phyloP scores from a whole-genome alignment of 2,113 vertebrate genomes.

The Camelus bactrianus region DNA sequence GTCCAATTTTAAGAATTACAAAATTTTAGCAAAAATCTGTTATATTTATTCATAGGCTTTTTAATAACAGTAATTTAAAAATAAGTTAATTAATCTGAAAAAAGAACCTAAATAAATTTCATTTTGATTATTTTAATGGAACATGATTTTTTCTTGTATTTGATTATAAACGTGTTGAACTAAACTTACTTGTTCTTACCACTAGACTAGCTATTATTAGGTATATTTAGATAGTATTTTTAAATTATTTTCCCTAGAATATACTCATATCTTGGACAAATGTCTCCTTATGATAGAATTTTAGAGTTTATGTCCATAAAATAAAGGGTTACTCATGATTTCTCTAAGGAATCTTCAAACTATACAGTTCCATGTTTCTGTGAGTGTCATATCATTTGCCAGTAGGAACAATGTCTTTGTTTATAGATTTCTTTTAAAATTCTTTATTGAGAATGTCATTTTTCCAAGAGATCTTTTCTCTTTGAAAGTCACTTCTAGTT shows the following conservation, averaged over 20 bases:
- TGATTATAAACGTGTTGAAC: neutral
- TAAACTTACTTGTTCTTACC: neutral
- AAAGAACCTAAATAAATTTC: neutral
- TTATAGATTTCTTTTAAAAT: slow-evolving; percentile 28
- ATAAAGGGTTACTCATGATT: neutral
- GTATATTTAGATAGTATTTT: neutral
- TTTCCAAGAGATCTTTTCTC: slow-evolving; percentile 33
- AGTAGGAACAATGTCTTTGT: neutral
- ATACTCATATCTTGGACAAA: neutral
- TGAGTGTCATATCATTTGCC: neutral
- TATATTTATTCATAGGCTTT: neutral
- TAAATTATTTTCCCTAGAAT: neutral
- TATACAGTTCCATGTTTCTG: neutral
- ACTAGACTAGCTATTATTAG: slow-evolving; percentile 31
- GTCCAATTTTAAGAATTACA: slow-evolving; percentile 5
- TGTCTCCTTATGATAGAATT: neutral
- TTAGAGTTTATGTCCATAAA: neutral
- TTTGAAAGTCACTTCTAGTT: slow-evolving; percentile 67
- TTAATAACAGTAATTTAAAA: neutral
- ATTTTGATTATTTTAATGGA: slow-evolving; percentile 41
- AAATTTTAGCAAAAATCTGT: neutral
- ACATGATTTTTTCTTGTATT: neutral
- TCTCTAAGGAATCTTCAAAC: neutral
- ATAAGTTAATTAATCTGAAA: neutral
- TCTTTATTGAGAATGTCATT: slow-evolving; percentile 26